Conservation (phyloP, 2,113 vertebrate genomes). For the Agapornis roseicollis region DNA sequence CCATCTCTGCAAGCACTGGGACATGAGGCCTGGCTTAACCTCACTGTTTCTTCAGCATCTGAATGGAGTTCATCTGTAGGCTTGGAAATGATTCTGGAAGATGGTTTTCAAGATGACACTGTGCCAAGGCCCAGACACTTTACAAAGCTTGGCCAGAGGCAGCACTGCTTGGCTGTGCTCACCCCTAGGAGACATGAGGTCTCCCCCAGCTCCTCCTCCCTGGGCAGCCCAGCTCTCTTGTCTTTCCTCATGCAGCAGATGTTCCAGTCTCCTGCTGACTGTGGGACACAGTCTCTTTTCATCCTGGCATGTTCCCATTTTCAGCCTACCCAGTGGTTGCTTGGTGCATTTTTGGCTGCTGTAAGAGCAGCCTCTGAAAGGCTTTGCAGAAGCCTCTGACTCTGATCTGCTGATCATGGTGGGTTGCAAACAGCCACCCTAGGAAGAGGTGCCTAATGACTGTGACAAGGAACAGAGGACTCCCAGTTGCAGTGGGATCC, state of each 20-base stretch:
- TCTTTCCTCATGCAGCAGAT: background rate
- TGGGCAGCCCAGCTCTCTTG: background rate
- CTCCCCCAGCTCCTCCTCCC: background rate
- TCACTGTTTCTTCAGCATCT: background rate
- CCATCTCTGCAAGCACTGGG: background rate
- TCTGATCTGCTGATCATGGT: background rate
- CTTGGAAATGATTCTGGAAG: background rate
- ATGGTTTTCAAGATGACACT: background rate
- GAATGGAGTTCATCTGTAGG: background rate
- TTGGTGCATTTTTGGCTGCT: background rate
- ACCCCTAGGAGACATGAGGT: background rate
- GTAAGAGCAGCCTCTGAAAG: background rate
- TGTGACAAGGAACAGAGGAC: background rate
- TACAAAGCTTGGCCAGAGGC: background rate
- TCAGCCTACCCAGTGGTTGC: background rate
- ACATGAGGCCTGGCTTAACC: background rate
- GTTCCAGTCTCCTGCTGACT: background rate
- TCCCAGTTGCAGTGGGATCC: background rate
- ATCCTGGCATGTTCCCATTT: background rate
- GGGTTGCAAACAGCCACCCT: background rate
- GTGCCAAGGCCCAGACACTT: background rate
- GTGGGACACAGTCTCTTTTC: background rate
- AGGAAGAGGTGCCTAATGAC: background rate
- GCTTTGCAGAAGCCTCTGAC: background rate
- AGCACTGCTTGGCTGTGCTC: background rate